phyloP scores from a whole-genome alignment of 2,797 vertebrate genomes.

The Acrossocheilus fasciatus region DNA sequence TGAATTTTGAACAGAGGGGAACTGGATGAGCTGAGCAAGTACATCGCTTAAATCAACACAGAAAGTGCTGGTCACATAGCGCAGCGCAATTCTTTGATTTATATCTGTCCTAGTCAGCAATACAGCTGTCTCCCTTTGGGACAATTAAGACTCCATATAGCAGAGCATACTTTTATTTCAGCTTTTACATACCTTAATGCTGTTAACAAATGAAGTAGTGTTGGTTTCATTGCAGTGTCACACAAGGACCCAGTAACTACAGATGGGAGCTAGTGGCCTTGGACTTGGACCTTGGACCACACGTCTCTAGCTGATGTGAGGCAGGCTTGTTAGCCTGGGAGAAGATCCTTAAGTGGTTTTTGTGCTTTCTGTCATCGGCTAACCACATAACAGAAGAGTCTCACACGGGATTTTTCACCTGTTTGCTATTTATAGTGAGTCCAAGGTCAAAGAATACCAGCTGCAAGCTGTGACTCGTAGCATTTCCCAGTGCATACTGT shows the following conservation, averaged over 20 bases:
- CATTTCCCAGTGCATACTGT: conserved; percentile 47
- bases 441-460: conserved; percentile 61
- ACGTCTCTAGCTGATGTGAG: conserved; percentile 42
- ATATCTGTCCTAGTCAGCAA: conserved; percentile 39
- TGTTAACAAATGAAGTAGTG: neutral
- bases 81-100: conserved; percentile 27
- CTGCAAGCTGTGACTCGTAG: conserved; percentile 52
- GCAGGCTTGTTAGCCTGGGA: conserved; percentile 44
- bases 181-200: neutral
- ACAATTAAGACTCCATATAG: conserved; percentile 36
- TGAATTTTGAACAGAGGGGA: conserved; percentile 41
- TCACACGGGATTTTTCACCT: conserved; percentile 61
- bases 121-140: conserved; percentile 23
- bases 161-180: neutral
- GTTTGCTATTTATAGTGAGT: conserved; percentile 61
- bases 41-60: conserved; percentile 11
- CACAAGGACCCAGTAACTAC: conserved; percentile 1
- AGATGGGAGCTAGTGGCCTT: conserved; percentile 42
- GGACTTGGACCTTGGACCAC: conserved; percentile 50
- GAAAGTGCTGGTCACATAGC: conserved; percentile 31
- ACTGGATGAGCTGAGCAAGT: conserved; percentile 19
- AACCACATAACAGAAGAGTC: conserved; percentile 56
- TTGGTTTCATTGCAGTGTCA: neutral
- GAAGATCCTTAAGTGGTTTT: conserved; percentile 59
- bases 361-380: conserved; percentile 49